Conservation (phyloP, 2,113 vertebrate species). For the Proteles cristata region DNA sequence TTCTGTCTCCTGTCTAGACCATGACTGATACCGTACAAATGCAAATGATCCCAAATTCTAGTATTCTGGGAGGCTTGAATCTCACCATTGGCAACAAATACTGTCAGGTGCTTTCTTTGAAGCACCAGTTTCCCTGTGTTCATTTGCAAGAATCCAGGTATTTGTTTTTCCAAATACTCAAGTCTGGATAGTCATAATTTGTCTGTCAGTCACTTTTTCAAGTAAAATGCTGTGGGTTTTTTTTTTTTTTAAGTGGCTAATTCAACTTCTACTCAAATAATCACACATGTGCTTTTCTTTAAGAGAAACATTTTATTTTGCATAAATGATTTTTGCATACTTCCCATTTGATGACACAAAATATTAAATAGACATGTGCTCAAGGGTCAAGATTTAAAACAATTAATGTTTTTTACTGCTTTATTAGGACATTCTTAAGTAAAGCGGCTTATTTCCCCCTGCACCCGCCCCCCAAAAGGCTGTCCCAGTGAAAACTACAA, state of each 20-base stretch:
- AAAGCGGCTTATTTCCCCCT: background rate
- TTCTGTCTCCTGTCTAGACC: slow-evolving; percentile 40
- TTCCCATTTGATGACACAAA: background rate
- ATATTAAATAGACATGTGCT: background rate
- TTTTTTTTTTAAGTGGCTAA: background rate
- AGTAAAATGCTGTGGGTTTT: background rate
- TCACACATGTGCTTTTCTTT: background rate
- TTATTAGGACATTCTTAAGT: background rate
- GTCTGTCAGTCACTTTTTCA: slow-evolving; percentile 1
- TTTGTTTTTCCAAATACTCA: background rate
- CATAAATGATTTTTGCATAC: background rate
- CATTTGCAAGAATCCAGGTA: background rate
- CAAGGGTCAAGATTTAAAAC: background rate
- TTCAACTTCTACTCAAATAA: background rate
- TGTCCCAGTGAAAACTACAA: background rate
- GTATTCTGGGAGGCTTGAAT: background rate
- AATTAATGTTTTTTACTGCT: background rate
- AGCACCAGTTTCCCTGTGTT: background rate
- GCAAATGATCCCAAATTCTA: background rate
- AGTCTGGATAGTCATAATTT: background rate
- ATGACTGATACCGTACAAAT: background rate
- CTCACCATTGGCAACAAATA: background rate
- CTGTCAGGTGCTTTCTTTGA: background rate
- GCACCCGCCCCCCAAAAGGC: background rate
- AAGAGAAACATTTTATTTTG: background rate